Evolutionary conservation across 2,888 invertebrate species (phyloP), one percentile per base, ranked within the genome.

Genomic region (Eupithecia vulgata): DNA sequence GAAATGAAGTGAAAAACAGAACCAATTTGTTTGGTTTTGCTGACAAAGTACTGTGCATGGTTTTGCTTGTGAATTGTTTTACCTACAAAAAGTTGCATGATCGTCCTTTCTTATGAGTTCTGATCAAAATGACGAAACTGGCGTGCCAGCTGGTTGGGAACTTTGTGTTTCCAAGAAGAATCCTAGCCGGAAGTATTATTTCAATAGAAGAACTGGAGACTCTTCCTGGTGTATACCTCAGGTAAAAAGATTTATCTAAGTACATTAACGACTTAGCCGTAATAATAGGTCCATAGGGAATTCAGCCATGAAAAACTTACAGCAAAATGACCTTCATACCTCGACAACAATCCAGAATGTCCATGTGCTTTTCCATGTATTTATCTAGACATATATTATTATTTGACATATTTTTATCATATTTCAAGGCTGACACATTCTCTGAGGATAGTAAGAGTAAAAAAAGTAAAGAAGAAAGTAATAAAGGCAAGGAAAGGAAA

Each of bases 81-180:
- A 21, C 6, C 34, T 13, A 30, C 15, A 34, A 35, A 62, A 52
- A 40, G 40, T 57, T 67, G 21, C 52, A 71, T 71, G 74, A 61
- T 40, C 59, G 37, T 40, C 13, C 62, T 67, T 62, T 69, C 74
- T 15, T 76, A 94, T 94, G 94, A 92, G 86, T 88, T 85, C 90
- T 77, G 82, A 85, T 81, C 88, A 87, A 83, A 88, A 88, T 79
- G 86, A 84, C 68, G 83, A 81, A 66, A 82, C 85, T 65, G 83
- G 95, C 86, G 79, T 93, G 76, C 95, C 96, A 87, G 90, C 90
- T 73, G 94, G 94, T 74, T 94, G 94, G 94, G 87, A 92, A 45
- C 84, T 90, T 72, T 94, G 94, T 81, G 84, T 87, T 57, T 94
- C 94, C 6, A 94, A 93, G 83, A 92, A 93, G 37, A 92, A 85